Percentiles rank a stretch among this genome's conserved stretches.
Conservation (phyloP, 2,797 vertebrate genomes). For the Sphaeramia orbicularis region DNA sequence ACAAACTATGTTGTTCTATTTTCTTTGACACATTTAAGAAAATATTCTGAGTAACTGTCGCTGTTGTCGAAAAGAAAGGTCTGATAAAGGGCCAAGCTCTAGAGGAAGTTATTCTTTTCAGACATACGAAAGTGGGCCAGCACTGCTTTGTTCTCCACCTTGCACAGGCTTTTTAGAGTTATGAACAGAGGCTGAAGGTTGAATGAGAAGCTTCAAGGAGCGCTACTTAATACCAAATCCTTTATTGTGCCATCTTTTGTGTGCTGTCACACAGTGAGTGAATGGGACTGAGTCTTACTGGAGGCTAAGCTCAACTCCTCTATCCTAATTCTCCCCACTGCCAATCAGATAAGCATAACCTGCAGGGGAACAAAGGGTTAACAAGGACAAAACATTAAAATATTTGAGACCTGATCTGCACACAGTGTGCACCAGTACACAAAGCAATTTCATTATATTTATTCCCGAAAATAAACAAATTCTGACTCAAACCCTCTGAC, state of each 20-base stretch:
- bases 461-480: slow-evolving; percentile 74
- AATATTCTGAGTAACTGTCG: slow-evolving; percentile 49
- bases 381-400: slow-evolving; percentile 40
- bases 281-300: slow-evolving; percentile 74
- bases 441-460: slow-evolving; percentile 61
- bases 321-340: slow-evolving; percentile 63
- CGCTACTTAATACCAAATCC: slow-evolving; percentile 77
- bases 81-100: slow-evolving; percentile 65
- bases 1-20: slow-evolving; percentile 34
- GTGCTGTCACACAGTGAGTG: slow-evolving; percentile 67
- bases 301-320: slow-evolving; percentile 73
- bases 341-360: slow-evolving; percentile 69
- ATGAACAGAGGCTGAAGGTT: slow-evolving; percentile 64
- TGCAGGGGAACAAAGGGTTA: slow-evolving; percentile 39
- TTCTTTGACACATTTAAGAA: slow-evolving; percentile 55
- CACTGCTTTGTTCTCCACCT: slow-evolving; percentile 67
- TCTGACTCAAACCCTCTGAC: slow-evolving; percentile 61
- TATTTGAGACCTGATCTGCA: slow-evolving; percentile 38
- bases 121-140: slow-evolving; percentile 69
- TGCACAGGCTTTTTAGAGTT: slow-evolving; percentile 62
- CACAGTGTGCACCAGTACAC: slow-evolving; percentile 34
- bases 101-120: slow-evolving; percentile 77
- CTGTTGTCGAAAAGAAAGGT: slow-evolving; percentile 52
- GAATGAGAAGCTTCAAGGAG: slow-evolving; percentile 64
- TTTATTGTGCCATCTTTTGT: slow-evolving; percentile 81